Evolutionary conservation across 2,888 invertebrate species (phyloP).

Genomic region (Acleris emargana): DNA sequence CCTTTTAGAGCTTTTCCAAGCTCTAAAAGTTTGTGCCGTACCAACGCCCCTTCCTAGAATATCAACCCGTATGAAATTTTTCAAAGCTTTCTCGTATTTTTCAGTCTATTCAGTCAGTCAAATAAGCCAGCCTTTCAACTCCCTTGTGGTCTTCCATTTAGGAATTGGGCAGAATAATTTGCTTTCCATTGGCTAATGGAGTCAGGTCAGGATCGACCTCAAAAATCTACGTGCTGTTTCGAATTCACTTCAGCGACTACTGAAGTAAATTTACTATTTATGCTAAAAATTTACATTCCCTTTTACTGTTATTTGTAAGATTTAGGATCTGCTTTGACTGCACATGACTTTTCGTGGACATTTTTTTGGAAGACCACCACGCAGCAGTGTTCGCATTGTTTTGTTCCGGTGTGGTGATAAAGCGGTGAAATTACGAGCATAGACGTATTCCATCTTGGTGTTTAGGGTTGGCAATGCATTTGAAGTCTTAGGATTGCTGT

Average conservation of each 20-base stretch:
- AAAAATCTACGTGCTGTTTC: background rate
- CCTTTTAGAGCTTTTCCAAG: background rate
- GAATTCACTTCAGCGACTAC: background rate
- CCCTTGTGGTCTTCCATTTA: conserved; percentile 30
- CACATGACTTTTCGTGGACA: too few relatives aligned
- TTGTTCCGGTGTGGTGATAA: too few relatives aligned
- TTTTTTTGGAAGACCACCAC: too few relatives aligned
- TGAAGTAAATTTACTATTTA: too few relatives aligned
- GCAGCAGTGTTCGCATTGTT: too few relatives aligned
- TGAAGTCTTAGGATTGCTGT: too few relatives aligned
- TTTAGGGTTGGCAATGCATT: too few relatives aligned
- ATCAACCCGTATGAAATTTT: conserved; percentile 6
- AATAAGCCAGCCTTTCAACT: conserved; percentile 16
- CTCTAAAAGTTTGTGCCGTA: background rate
- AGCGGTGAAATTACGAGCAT: too few relatives aligned
- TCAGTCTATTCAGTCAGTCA: conserved; percentile 10
- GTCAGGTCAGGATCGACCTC: background rate
- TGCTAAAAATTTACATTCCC: too few relatives aligned
- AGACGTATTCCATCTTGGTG: too few relatives aligned
- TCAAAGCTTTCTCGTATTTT: conserved; percentile 14
- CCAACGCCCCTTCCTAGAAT: conserved; percentile 2
- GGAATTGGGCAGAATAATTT: conserved; percentile 24
- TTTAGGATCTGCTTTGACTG: too few relatives aligned
- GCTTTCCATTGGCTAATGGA: conserved; percentile 5
- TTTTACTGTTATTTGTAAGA: too few relatives aligned